These are phyloP conservation scores for Ploceus nigricollis DNA, from an alignment of 2,113 vertebrate genomes.

Conservation along the genomic window DNA sequence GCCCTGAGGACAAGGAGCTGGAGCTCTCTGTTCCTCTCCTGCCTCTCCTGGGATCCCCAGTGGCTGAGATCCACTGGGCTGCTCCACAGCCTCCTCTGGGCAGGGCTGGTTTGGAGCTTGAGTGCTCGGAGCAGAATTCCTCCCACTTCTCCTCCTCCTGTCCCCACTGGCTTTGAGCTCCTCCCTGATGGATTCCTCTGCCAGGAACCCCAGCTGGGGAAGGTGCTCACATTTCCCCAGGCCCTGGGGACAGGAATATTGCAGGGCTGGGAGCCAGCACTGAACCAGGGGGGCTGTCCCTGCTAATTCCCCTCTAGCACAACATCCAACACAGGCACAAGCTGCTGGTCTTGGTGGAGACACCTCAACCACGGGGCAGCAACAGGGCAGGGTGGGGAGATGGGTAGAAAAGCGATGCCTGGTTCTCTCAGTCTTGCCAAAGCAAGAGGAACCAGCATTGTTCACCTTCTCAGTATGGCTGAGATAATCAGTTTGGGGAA, in stretches of 20 bases:
- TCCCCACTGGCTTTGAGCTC: neutral
- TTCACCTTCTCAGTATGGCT: neutral
- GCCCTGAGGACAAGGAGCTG: neutral
- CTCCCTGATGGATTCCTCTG: neutral
- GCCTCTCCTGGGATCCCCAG: neutral
- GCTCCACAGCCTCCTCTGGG: neutral
- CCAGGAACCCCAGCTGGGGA: neutral
- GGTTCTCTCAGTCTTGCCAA: neutral
- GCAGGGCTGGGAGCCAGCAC: neutral
- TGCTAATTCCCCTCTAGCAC: neutral
- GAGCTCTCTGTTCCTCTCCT: neutral
- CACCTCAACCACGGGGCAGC: neutral
- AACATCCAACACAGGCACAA: neutral
- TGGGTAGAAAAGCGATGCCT: neutral
- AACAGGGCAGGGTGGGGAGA: neutral
- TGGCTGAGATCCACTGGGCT: neutral
- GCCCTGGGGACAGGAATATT: neutral
- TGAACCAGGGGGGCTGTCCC: neutral
- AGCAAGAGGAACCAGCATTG: neutral
- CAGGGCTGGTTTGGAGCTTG: neutral
- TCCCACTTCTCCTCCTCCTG: neutral
- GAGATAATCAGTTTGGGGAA: neutral
- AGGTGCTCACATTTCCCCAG: neutral
- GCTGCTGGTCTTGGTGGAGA: neutral
- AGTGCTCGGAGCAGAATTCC: neutral